Evolutionary conservation across 2,113 vertebrate species (phyloP).

Genomic region (Lasiurus borealis): DNA sequence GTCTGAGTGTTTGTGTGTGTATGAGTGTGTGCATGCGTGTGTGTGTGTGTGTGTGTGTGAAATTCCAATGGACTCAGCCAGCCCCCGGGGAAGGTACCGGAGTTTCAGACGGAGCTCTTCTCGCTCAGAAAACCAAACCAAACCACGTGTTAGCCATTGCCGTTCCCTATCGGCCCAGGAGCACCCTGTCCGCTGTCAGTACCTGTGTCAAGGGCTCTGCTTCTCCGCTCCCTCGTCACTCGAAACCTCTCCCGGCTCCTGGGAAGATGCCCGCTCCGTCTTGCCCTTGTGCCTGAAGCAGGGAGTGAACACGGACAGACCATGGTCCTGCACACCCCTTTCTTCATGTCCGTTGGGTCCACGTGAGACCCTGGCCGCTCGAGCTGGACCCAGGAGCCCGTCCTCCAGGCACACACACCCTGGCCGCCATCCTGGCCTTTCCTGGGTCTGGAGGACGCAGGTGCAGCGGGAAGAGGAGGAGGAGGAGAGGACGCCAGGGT

Average conservation of each 20-base stretch:
- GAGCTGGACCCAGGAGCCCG: background rate
- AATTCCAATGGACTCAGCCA: too few relatives aligned
- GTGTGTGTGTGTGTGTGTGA: background rate
- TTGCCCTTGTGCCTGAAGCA: background rate
- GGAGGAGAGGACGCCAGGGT: accelerated
- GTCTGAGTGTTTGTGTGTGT: too few relatives aligned
- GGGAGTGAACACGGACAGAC: accelerated
- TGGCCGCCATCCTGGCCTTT: background rate
- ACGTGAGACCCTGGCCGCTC: accelerated
- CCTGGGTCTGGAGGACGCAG: background rate
- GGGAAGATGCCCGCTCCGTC: accelerated
- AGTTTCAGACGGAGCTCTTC: background rate
- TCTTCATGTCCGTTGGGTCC: accelerated
- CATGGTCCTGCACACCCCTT: background rate
- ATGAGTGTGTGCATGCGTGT: too few relatives aligned
- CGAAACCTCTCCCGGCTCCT: background rate
- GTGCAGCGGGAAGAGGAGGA: accelerated
- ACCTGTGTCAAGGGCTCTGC: background rate
- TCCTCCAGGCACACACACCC: accelerated
- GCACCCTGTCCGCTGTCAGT: background rate
- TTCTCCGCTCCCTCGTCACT: background rate
- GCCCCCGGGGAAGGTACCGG: background rate
- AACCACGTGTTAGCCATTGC: background rate
- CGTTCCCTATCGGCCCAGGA: accelerated
- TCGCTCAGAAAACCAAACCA: background rate